Evolutionary conservation across 2,888 invertebrate genomes (phyloP).

Genomic region (Imbricaverruca yamaguchii): DNA sequence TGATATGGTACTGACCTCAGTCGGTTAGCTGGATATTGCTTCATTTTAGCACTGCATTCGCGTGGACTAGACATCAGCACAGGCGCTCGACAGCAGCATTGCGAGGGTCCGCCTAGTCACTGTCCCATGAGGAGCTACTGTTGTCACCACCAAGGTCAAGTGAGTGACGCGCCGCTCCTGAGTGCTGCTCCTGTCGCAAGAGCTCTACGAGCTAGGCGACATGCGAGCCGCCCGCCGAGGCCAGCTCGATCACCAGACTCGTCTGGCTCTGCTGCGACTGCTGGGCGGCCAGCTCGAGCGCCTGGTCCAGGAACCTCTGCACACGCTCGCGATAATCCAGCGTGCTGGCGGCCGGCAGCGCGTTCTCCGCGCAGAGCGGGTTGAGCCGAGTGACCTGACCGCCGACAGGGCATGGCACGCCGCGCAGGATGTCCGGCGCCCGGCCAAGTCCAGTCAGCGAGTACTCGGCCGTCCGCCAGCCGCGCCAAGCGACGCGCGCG

Average conservation of each 20-base stretch:
- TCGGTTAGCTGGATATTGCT: too few relatives aligned
- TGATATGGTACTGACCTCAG: too few relatives aligned
- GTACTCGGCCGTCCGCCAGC: slow-evolving; percentile 1
- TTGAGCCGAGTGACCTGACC: neutral
- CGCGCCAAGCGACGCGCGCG: neutral
- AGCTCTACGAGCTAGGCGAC: too few relatives aligned
- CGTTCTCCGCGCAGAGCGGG: slow-evolving; percentile 2
- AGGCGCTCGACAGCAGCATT: too few relatives aligned
- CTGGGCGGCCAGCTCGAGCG: slow-evolving; percentile 6
- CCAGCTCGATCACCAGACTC: neutral
- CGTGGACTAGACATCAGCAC: too few relatives aligned
- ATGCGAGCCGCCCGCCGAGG: neutral
- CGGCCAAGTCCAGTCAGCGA: neutral
- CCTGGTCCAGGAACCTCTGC: slow-evolving; percentile 41
- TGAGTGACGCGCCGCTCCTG: too few relatives aligned
- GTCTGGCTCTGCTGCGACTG: neutral
- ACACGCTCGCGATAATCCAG: slow-evolving; percentile 46
- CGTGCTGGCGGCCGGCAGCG: slow-evolving; percentile 43
- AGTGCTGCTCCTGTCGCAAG: too few relatives aligned
- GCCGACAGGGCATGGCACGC: neutral
- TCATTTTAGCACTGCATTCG: too few relatives aligned
- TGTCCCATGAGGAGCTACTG: too few relatives aligned
- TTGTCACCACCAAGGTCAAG: too few relatives aligned
- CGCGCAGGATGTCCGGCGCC: neutral
- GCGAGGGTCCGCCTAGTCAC: too few relatives aligned